Percentiles rank a stretch among this genome's conserved stretches.
phyloP scores from a whole-genome alignment of 2,888 invertebrate species.

The Agrilus cyanescens region DNA sequence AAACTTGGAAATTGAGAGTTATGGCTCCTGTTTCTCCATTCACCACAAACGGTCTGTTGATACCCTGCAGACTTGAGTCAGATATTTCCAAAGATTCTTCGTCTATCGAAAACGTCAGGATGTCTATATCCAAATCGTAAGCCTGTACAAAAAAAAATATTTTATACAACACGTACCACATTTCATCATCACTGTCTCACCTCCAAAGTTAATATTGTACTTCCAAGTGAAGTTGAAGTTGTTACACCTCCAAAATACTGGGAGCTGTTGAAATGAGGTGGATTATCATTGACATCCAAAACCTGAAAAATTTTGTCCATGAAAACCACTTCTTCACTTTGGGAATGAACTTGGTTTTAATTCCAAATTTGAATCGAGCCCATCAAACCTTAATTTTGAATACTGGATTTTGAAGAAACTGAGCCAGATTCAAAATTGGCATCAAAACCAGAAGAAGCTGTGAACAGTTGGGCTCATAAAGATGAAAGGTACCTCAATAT shows the following conservation, averaged over 20 bases:
- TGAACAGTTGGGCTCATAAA: too few relatives aligned
- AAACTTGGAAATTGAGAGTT: slow-evolving; percentile 40
- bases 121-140: slow-evolving; percentile 34
- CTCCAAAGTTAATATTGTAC: slow-evolving; percentile 1
- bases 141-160: slow-evolving; percentile 35
- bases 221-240: slow-evolving; percentile 26
- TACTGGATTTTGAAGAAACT: too few relatives aligned
- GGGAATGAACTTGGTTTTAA: too few relatives aligned
- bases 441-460: background rate
- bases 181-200: slow-evolving; percentile 12
- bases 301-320: too few relatives aligned
- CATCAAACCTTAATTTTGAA: too few relatives aligned
- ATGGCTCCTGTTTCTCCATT: slow-evolving; percentile 37
- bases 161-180: slow-evolving; percentile 3
- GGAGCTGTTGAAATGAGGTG: slow-evolving; percentile 39
- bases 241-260: slow-evolving; percentile 32
- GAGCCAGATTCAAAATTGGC: too few relatives aligned
- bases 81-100: slow-evolving; percentile 7
- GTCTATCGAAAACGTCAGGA: slow-evolving; percentile 19
- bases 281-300: slow-evolving; percentile 46
- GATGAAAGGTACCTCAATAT: slow-evolving; percentile 32
- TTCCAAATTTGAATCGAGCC: too few relatives aligned
- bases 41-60: slow-evolving; percentile 34
- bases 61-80: slow-evolving; percentile 35
- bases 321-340: too few relatives aligned